Evolutionary conservation across 2,888 invertebrate species (phyloP).

Genomic region (Microdon myrmicae): DNA sequence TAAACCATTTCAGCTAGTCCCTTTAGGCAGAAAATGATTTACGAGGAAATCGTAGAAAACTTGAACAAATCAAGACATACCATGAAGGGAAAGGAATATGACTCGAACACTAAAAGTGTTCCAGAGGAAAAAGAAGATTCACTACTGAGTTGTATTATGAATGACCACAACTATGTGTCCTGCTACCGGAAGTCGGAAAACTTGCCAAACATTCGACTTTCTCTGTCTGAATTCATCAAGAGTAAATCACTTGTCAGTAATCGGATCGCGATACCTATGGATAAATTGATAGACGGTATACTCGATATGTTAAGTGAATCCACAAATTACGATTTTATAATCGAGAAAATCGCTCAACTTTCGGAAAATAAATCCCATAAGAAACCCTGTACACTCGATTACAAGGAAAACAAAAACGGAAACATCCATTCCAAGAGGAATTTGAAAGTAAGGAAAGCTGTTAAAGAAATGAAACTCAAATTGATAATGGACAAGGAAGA

Average conservation of each 20-base stretch:
- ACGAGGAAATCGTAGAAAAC: constrained; percentile 33
- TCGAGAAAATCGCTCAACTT: constrained; percentile 20
- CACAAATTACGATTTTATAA: constrained; percentile 16
- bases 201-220: constrained; percentile 27
- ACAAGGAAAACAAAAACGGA: not conserved
- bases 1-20: constrained; percentile 8
- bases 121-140: constrained; percentile 30
- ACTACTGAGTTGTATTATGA: constrained; percentile 52
- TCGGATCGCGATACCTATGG: constrained; percentile 6
- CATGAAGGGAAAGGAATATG: constrained; percentile 2
- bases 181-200: constrained; percentile 4
- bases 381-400: not conserved
- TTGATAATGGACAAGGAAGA: not conserved
- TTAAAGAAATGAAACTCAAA: not conserved
- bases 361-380: not conserved
- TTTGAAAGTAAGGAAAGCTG: not conserved
- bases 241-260: constrained; percentile 10
- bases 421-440: not conserved
- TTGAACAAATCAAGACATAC: constrained; percentile 8
- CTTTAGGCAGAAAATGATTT: constrained; percentile 22
- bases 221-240: constrained; percentile 53
- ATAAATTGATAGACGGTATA: constrained; percentile 24
- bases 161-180: constrained; percentile 58
- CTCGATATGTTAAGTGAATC: constrained; percentile 18
- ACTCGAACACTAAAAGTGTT: not conserved